These are phyloP conservation scores for Callipepla californica DNA, from an alignment of 2,113 vertebrate species.

Conservation along the genomic window DNA sequence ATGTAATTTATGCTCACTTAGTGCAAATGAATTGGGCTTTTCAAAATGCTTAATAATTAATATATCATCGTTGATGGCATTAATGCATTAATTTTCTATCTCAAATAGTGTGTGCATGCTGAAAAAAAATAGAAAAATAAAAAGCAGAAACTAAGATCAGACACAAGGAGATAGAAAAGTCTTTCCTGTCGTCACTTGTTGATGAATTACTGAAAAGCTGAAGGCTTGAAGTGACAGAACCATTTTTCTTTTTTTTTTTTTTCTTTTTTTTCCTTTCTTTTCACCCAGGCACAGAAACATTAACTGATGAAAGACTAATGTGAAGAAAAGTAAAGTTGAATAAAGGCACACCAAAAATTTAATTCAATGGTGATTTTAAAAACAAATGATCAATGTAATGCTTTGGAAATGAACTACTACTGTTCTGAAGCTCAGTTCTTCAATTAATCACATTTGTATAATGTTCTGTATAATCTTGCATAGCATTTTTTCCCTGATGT, in stretches of 20 bases:
- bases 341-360: background rate
- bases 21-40: background rate
- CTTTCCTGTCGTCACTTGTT: background rate
- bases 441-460: background rate
- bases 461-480: too few relatives aligned
- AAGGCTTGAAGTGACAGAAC: background rate
- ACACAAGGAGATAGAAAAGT: background rate
- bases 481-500: background rate
- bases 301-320: background rate
- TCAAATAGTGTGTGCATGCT: background rate
- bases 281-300: background rate
- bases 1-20: background rate
- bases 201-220: background rate
- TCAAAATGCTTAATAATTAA: slow-evolving; percentile 16
- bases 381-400: background rate
- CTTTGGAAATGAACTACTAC: background rate
- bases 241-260: background rate
- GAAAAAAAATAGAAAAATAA: background rate
- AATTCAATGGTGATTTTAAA: background rate
- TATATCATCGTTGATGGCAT: background rate
- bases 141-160: background rate
- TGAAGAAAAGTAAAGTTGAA: background rate
- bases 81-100: background rate
- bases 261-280: background rate
- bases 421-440: background rate